A percentile compares a stretch with the other conserved stretches of the same genome.
phyloP scores from a whole-genome alignment of 2,113 vertebrate species.

The Xenopus laevis region DNA sequence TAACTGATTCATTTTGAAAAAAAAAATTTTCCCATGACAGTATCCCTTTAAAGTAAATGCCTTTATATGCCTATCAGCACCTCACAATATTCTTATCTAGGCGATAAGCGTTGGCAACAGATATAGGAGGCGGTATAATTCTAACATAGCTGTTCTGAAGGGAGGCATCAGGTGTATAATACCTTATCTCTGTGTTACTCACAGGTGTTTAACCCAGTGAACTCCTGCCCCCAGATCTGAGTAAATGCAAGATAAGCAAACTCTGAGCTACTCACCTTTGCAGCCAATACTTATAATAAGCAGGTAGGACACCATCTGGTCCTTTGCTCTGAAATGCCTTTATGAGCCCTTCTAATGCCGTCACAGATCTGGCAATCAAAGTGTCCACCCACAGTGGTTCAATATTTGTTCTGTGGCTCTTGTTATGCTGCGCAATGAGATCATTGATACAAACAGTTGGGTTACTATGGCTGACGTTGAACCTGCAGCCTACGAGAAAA shows the following conservation, averaged over 20 bases:
- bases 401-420: constrained; percentile 58
- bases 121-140: constrained; percentile 22
- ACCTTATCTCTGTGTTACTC: constrained; percentile 21
- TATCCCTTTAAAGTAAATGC: not conserved
- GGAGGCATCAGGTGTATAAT: constrained; percentile 58
- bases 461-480: constrained; percentile 91
- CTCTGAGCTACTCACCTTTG: constrained; percentile 72
- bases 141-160: constrained; percentile 66
- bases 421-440: constrained; percentile 75
- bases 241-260: not conserved
- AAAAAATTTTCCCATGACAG: no score
- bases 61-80: constrained; percentile 4
- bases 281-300: constrained; percentile 89
- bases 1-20: no score
- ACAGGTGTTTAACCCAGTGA: constrained; percentile 4
- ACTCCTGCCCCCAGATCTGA: constrained; percentile 5
- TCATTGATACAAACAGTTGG: constrained; percentile 94
- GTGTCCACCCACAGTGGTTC: constrained; percentile 60
- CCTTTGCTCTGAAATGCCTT: constrained; percentile 77
- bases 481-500: constrained; percentile 77
- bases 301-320: constrained; percentile 72
- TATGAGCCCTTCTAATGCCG: constrained; percentile 74
- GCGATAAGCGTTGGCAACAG: constrained; percentile 15
- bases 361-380: constrained; percentile 76
- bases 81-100: constrained; percentile 32